Percentiles rank a stretch among this genome's conserved stretches.
phyloP scores from a whole-genome alignment of 1,140 invertebrate species.

The Papilio polyxenes region DNA sequence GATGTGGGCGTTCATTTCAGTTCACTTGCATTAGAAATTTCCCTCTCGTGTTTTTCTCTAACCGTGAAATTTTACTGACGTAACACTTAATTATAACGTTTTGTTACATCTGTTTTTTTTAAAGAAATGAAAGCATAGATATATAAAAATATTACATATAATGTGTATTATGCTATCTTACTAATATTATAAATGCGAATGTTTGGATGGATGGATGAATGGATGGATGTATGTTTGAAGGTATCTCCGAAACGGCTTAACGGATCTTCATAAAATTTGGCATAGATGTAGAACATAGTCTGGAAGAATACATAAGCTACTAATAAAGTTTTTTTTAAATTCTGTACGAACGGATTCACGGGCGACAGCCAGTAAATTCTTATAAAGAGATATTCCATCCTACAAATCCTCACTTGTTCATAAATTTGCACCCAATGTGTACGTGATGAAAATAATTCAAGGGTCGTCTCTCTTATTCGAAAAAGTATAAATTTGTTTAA shows the following conservation, averaged over 20 bases:
- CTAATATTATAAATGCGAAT: no score
- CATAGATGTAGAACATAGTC: no score
- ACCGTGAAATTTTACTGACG: background rate
- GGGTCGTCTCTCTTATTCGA: constrained; percentile 20
- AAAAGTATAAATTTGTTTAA: constrained; percentile 31
- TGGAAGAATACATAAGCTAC: no score
- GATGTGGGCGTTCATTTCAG: background rate
- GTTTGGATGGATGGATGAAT: no score
- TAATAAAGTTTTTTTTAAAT: no score
- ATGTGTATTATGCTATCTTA: background rate
- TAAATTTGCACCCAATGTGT: constrained; percentile 31
- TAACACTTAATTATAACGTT: no score
- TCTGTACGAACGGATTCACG: no score
- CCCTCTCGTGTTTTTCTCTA: background rate
- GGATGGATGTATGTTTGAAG: no score
- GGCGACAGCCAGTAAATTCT: background rate
- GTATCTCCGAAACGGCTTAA: no score
- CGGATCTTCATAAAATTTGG: no score
- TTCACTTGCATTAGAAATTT: background rate
- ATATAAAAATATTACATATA: background rate
- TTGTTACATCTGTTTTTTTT: background rate
- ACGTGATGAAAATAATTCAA: constrained; percentile 36
- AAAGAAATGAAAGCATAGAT: background rate
- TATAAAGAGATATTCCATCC: constrained; percentile 16
- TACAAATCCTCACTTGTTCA: constrained; percentile 19